Conservation (phyloP, 2,888 invertebrate genomes). For the Dascillus cervinus region DNA sequence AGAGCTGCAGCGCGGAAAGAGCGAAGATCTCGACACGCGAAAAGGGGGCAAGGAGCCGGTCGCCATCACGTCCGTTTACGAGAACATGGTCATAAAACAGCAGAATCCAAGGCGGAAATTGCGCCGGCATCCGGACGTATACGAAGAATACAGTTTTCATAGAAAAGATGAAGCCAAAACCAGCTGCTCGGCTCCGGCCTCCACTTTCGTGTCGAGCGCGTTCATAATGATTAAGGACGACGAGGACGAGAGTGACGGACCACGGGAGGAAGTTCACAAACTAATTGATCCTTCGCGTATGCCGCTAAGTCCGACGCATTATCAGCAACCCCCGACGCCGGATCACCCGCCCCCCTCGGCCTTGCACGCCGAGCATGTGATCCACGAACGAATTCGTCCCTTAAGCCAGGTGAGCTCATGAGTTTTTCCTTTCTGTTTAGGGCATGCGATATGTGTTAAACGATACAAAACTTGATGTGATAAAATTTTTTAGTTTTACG, state of each 20-base stretch:
- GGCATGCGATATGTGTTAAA: too few relatives aligned
- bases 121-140: conserved; percentile 52
- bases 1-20: conserved; percentile 40
- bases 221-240: conserved; percentile 46
- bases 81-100: conserved; percentile 62
- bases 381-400: conserved; percentile 83
- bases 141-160: conserved; percentile 54
- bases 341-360: conserved; percentile 92
- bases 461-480: too few relatives aligned
- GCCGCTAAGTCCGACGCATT: conserved; percentile 84
- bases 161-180: conserved; percentile 33
- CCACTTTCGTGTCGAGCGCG: conserved; percentile 48
- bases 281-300: conserved; percentile 31
- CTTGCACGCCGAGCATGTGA: conserved; percentile 78
- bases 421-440: too few relatives aligned
- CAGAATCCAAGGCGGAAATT: conserved; percentile 67
- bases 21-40: conserved; percentile 39
- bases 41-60: conserved; percentile 54
- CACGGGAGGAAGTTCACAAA: conserved; percentile 14
- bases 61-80: conserved; percentile 66
- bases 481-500: too few relatives aligned
- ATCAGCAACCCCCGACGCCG: conserved; percentile 86
- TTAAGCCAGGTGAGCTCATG: conserved; percentile 75
- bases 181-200: conserved; percentile 36
- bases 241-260: conserved; percentile 33